phyloP scores from a whole-genome alignment of 2,888 invertebrate genomes.

The Entomobrya multifasciata region DNA sequence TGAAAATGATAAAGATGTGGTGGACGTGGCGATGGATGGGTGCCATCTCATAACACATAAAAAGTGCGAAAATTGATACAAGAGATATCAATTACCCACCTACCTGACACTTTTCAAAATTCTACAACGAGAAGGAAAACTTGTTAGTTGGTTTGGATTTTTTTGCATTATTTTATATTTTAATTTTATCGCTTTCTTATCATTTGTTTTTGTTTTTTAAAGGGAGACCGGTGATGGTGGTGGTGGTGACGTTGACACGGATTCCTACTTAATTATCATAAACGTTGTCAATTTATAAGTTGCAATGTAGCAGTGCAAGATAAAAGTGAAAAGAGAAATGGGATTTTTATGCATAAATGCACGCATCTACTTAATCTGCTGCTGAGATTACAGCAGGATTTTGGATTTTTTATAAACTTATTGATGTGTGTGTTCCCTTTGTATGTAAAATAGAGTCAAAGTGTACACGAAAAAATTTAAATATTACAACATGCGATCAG shows the following conservation, averaged over 20 bases:
- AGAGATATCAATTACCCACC: conserved; percentile 34
- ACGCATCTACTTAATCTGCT: neutral
- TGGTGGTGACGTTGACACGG: conserved; percentile 41
- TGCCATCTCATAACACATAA: neutral
- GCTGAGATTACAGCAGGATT: neutral
- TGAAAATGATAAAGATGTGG: neutral
- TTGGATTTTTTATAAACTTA: neutral
- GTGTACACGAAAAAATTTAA: too few relatives aligned
- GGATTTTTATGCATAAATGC: conserved; percentile 18
- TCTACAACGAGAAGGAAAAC: neutral
- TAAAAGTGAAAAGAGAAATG: conserved; percentile 21
- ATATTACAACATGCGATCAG: conserved; percentile 29
- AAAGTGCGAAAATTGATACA: conserved; percentile 30
- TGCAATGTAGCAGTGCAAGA: too few relatives aligned
- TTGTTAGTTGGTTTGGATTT: conserved; percentile 9
- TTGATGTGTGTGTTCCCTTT: too few relatives aligned
- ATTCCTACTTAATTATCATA: conserved; percentile 63
- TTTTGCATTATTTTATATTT: conserved; percentile 2
- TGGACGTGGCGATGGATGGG: neutral
- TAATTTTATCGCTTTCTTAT: neutral
- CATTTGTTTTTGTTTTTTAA: conserved; percentile 17
- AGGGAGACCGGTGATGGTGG: neutral
- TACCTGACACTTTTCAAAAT: conserved; percentile 23
- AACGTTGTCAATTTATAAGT: conserved; percentile 50
- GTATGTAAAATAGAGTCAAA: neutral